Base-by-base conservation (phyloP, 2,113 vertebrate species). In the Poeciliopsis occidentalis region DNA sequence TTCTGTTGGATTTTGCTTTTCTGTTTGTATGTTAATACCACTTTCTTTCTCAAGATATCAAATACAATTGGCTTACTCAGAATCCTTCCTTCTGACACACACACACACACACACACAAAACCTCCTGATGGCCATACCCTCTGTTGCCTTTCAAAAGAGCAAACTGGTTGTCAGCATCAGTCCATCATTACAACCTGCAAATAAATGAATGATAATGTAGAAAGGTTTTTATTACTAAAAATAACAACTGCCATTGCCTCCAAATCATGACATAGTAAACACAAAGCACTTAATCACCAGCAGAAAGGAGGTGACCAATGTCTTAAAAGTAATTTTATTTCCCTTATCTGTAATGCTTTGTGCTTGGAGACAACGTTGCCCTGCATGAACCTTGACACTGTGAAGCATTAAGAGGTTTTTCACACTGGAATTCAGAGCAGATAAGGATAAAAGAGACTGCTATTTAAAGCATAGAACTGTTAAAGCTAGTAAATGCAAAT, bases 371-470 rank as follows among this genome's bases (percentile, higher is more conserved):
- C 64, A 62, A 30, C 31, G 78, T 87, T 80, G n/a, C 69, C 44
- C 77, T 77, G 76, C n/a, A n/a, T 79, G 85, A 81, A 85, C 79
- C 76, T 75, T 82, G 67, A 80, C 76, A 77, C 13, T 67, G 57
- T 67, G 80, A 78, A 15, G 12, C 64, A 75, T 80, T 71, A 75
- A 72, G 64, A 68, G 19, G n/a, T 71, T 60, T 87, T 82, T 85
- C 60, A 75, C 80, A 57, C 69, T 71, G 61, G 86, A 78, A 84
- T 76, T 64, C 80, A 31, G 41, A 81, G 22, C 62, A 61, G 81
- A 86, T 84, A 71, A 81, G 67, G 68, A 91, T 89, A 74, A 90
- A 89, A 89, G 64, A 6, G 41, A 57, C 67, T 75, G 37, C 78
- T 80, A 80, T 88, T 91, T 80, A 85, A 88, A 82, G 70, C 41